Evolutionary conservation across 37 sponge, comb jelly and placozoan genomes (phyloP).

Genomic region (Geodia barretti): DNA sequence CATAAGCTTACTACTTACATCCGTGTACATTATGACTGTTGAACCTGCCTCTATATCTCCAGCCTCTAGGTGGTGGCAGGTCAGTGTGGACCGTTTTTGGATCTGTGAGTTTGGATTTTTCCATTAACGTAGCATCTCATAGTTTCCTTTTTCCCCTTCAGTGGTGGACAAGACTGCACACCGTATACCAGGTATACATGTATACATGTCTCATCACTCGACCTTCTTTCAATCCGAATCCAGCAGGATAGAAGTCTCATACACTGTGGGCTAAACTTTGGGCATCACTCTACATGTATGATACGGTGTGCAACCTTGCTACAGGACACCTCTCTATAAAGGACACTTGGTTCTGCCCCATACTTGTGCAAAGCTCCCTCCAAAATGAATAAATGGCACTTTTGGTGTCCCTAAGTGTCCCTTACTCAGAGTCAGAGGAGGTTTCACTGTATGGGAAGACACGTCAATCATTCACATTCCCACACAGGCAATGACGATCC

Average conservation of each 20-base stretch:
- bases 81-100: not conserved
- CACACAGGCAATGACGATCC: constrained; percentile 30
- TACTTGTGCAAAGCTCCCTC: not conserved
- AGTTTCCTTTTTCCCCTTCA: not conserved
- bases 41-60: not conserved
- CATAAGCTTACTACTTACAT: not conserved
- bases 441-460: not conserved
- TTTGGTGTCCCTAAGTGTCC: no score
- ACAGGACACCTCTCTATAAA: no score
- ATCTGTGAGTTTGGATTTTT: not conserved
- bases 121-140: not conserved
- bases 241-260: no score
- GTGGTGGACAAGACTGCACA: not conserved
- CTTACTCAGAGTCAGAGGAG: not conserved
- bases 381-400: not conserved
- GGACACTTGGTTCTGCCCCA: no score
- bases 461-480: not conserved
- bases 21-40: not conserved
- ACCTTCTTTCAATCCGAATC: no score
- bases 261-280: no score
- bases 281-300: no score
- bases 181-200: not conserved
- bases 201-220: no score
- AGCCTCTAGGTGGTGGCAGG: constrained; percentile 24
- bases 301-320: no score